Percentiles rank a stretch among this genome's conserved stretches.
These are phyloP conservation scores for Bambusicola thoracicus DNA, from an alignment of 2,113 vertebrate species.

Conservation along the genomic window DNA sequence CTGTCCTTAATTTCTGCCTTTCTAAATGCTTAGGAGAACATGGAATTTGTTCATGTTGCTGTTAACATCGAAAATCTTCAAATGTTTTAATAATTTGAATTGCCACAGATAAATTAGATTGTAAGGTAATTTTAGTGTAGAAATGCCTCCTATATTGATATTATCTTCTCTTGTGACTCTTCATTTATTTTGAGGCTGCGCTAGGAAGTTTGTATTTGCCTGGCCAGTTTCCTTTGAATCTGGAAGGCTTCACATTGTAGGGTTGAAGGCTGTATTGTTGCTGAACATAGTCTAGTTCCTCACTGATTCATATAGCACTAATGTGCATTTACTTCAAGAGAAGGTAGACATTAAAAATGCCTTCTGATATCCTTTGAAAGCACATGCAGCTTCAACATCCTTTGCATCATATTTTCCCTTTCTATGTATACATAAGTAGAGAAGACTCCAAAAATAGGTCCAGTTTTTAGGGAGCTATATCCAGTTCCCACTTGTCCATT, in stretches of 20 bases:
- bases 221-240: conserved; percentile 20
- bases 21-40: not conserved
- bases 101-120: not conserved
- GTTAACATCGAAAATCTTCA: not conserved
- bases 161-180: conserved; percentile 6
- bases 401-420: not conserved
- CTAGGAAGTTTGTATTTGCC: not conserved
- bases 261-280: not conserved
- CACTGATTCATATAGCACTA: not conserved
- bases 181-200: conserved; percentile 7
- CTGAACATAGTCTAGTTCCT: not conserved
- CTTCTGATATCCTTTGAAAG: not conserved
- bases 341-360: not conserved
- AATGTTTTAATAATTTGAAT: not conserved
- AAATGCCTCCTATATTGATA: not conserved
- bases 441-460: not conserved
- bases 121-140: not conserved
- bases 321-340: not conserved
- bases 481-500: not conserved
- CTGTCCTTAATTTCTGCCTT: not conserved
- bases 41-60: not conserved
- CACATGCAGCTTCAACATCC: not conserved
- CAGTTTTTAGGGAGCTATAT: not conserved
- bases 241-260: not conserved
- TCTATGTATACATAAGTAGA: not conserved